A percentile compares a stretch with the other conserved stretches of the same genome.
These are phyloP conservation scores for Lithobates pipiens DNA, from an alignment of 2,797 vertebrate species.

Conservation along the genomic window DNA sequence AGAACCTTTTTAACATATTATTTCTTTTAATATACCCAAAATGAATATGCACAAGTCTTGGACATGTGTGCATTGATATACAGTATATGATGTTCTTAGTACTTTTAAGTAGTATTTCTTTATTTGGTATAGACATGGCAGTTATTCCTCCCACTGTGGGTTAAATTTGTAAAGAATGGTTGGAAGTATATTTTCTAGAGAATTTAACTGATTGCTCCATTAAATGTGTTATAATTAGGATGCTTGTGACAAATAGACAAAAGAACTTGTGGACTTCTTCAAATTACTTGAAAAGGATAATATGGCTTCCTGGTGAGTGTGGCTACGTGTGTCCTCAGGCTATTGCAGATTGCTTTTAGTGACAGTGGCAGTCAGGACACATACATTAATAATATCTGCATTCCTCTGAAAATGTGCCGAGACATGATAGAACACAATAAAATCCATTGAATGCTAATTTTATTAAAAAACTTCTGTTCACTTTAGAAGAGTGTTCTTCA, in stretches of 20 bases:
- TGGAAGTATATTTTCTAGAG: slow-evolving; percentile 26
- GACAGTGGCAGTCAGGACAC: slow-evolving; percentile 50
- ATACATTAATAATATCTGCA: slow-evolving; percentile 54
- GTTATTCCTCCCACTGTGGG: background rate
- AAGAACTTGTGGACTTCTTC: slow-evolving; percentile 54
- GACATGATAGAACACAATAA: slow-evolving; percentile 13
- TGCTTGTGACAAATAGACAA: slow-evolving; percentile 34
- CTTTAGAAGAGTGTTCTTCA: background rate
- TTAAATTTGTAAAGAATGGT: slow-evolving; percentile 3
- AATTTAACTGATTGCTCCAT: slow-evolving; percentile 46
- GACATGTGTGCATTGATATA: no score
- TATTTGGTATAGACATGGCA: background rate
- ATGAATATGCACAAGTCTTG: no score
- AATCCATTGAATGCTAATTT: slow-evolving; percentile 16
- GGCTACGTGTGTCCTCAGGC: slow-evolving; percentile 30
- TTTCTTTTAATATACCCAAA: no score
- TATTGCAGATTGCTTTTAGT: slow-evolving; percentile 58
- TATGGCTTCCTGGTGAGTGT: slow-evolving; percentile 54
- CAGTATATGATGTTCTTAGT: background rate
- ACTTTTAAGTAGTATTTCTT: background rate
- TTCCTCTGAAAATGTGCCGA: slow-evolving; percentile 38
- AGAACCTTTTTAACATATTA: no score
- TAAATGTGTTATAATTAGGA: slow-evolving; percentile 54
- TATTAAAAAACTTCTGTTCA: slow-evolving; percentile 28
- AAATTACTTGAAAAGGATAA: slow-evolving; percentile 58